phyloP scores from a whole-genome alignment of 2,888 invertebrate species.

The Schizotus pectinicornis region DNA sequence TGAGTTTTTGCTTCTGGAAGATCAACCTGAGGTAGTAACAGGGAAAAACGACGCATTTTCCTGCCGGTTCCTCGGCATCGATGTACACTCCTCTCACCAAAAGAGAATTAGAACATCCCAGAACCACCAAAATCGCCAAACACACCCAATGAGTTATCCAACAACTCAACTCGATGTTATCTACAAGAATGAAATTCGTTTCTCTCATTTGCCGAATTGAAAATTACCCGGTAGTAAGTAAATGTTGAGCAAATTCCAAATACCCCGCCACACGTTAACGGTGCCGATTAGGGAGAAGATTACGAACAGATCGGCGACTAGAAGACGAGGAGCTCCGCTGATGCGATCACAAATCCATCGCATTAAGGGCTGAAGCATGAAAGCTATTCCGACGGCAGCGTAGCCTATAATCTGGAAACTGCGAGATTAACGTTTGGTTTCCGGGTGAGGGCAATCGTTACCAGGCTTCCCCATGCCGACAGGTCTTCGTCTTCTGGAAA shows the following conservation, averaged over 20 bases:
- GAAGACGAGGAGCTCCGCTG: constrained; percentile 69
- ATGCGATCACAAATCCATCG: constrained; percentile 73
- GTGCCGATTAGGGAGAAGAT: constrained; percentile 80
- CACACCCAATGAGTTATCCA: constrained; percentile 82
- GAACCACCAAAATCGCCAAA: constrained; percentile 73
- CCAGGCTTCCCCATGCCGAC: constrained; percentile 81
- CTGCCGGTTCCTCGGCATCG: constrained; percentile 83
- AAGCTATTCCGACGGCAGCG: constrained; percentile 72
- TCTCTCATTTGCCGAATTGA: not conserved
- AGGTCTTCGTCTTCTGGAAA: constrained; percentile 71
- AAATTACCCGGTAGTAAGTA: constrained; percentile 76
- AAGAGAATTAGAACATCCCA: constrained; percentile 87
- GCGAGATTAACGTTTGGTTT: constrained; percentile 8
- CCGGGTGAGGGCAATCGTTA: constrained; percentile 55
- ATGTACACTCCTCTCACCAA: constrained; percentile 87
- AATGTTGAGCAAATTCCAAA: constrained; percentile 82
- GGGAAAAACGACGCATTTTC: constrained; percentile 83
- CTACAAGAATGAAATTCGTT: constrained; percentile 58
- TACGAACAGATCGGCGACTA: constrained; percentile 79
- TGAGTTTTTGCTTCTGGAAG: constrained; percentile 72
- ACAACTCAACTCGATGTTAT: constrained; percentile 75
- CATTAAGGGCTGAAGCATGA: constrained; percentile 76
- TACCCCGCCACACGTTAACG: constrained; percentile 87
- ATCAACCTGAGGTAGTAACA: constrained; percentile 82
- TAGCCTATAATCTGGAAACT: constrained; percentile 74